A percentile compares a stretch with the other conserved stretches of the same genome.
Conservation (phyloP, 2,113 vertebrate genomes). For the Podarcis cretensis region DNA sequence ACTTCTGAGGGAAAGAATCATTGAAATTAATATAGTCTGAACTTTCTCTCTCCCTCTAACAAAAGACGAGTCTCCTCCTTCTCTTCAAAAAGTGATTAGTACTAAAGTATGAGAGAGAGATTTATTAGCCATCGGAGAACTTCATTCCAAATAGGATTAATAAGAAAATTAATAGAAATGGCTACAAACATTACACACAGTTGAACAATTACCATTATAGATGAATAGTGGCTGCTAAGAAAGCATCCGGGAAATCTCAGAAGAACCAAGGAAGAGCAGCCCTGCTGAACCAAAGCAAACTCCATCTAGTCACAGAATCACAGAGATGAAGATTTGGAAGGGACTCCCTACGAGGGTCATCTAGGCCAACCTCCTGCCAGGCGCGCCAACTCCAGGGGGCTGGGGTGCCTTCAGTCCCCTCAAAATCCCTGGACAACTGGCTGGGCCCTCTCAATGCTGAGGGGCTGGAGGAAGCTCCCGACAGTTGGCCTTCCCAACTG, state of each 20-base stretch:
- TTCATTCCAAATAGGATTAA: conserved; percentile 45
- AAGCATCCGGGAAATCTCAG: neutral
- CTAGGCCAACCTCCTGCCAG: no score
- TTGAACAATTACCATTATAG: neutral
- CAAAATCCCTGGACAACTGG: no score
- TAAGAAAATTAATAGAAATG: conserved; percentile 54
- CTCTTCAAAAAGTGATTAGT: conserved; percentile 23
- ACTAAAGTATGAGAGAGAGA: conserved; percentile 36
- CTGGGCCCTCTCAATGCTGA: no score
- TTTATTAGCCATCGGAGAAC: conserved; percentile 44
- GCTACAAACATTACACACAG: conserved; percentile 40
- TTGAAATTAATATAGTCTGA: conserved; percentile 16
- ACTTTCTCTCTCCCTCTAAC: neutral
- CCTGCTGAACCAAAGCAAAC: neutral
- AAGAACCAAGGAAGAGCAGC: neutral
- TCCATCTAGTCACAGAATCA: no score
- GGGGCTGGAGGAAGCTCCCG: no score
- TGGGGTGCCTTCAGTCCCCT: no score
- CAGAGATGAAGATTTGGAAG: no score
- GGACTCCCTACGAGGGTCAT: no score
- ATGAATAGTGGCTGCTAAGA: neutral
- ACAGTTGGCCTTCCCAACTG: no score
- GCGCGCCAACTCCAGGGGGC: no score
- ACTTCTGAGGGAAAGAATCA: neutral
- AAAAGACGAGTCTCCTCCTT: neutral